Evolutionary conservation across 23 tunicate species (phyloP), one percentile per base, ranked within the genome.

Genomic region (Halocynthia aurantium): DNA sequence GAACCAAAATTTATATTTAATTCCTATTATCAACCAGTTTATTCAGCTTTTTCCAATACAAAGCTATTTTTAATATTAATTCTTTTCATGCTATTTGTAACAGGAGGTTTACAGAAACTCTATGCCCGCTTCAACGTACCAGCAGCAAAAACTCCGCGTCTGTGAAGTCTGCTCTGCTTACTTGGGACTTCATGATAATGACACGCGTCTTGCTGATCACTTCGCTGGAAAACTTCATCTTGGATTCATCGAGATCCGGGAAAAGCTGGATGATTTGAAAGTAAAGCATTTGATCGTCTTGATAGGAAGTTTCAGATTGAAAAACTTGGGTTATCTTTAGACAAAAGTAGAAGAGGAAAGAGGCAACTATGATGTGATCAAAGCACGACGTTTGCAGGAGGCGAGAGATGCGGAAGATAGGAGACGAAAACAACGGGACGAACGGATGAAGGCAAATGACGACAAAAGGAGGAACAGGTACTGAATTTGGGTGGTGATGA

Each of bases 111-210:
- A 94, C 75, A 71, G 94, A 15, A 94, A 94, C 76, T 88, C 99
- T 0, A 94, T 94, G 99, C 99, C 99, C 11, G 94, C 99, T 21
- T 94, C 99, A 22, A 84, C 94, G 5, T 88, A 84, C 62, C 99
- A 94, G 53, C 99, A 94, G 61, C 99, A 94, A 67, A 88, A 88
- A 61, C 78, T 94, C 1, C 75, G 99, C 55, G 99, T 94, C 11
- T 94, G 99, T 72, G 99, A 94, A 66, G 87, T 94, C 0, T 94
- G 99, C 73, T 94, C 99, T 50, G 94, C 99, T 18, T 94, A 94
- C 62, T 70, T 94, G 22, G 99, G 99, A 15, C 63, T 94, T 31
- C 99, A 94, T 72, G 99, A 94, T 57, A 94, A 94, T 66, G 99
- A 94, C 65, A 80, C 91, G 22, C 77, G 99, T 55, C 86, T 94